Base-by-base conservation (phyloP, 2,113 vertebrate genomes). In the Ifrita kowaldi region DNA sequence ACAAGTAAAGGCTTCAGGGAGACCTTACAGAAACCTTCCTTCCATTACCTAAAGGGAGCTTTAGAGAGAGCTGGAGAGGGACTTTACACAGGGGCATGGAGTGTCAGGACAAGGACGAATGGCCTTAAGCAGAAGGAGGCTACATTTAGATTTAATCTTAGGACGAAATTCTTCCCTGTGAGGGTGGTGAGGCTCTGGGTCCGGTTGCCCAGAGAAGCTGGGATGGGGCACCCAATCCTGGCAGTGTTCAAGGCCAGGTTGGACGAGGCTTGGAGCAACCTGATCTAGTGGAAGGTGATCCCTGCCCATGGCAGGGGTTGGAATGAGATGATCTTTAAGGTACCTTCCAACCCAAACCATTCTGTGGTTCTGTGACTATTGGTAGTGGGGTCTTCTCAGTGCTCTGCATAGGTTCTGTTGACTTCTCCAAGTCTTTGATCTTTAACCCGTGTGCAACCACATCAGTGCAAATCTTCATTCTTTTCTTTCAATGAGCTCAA, bases 211-310 rank as follows among this genome's bases (percentile, higher is more conserved):
- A 39, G 16, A 41, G n/a, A 30, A 55, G 23, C 4, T 46, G n/a
- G n/a, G n/a, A n/a, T n/a, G n/a, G n/a, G n/a, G n/a, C n/a, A n/a
- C n/a, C n/a, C n/a, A n/a, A n/a, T n/a, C 19, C 19, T 87, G 47
- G 28, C 46, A 70, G 8, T 24, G 28, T 39, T 13, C 19, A n/a
- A 41, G n/a, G 8, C 13, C 28, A 20, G 41, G 13, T 0, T 70
- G 56, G 28, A n/a, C 0, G 0, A 23, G 28, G 8, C 9, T 69
- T 47, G 39, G n/a, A 62, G 4, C 13, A 70, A 2, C 16, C 8
- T 70, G n/a, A 23, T 12, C 7, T 2, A 11, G 18, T 11, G 64
- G 33, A 11, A 62, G 12, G 0, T 33, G 39, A 42, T 23, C 55
- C 18, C 33, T 44, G 27, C 5, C 18, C 2, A 3, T 13, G 23